Base-by-base conservation (phyloP, 1,140 invertebrate species). In the Lordiphosa collinella region DNA sequence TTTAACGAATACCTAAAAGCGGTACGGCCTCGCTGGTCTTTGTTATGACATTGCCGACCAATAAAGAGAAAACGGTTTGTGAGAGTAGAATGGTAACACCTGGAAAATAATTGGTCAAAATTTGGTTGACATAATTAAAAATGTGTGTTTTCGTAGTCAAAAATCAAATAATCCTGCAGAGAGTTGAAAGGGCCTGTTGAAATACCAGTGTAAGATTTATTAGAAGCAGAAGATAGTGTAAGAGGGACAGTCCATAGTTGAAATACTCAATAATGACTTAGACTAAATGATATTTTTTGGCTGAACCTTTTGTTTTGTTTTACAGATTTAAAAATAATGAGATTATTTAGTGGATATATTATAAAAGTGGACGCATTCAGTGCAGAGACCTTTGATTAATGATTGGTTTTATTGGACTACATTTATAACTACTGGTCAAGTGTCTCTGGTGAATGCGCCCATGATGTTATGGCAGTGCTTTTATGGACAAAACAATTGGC, bases 51-150 rank as follows among this genome's bases (percentile, higher is more conserved):
- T 97, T 93, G 90, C 95, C 96, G 91, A 99, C 94, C 93, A 99
- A 94, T 91, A 99, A 93, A 91, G 98, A 98, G 93, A 99, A 99
- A 91, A 99, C 97, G 92, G 97, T 99, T 93, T 99, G 94, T 89
- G 98, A 99, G 91, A 99, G 96, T 90, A 99, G 95, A 92, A 99
- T 99, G 91, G 97, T 99, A 90, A 99, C 96, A 94, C 96, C 97
- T 98, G 95, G 43, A 84, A 69, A 78, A 84, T 79, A 84, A 56
- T 72, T 63, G n/a, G 52, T 62, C 55, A 76, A 76, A 75, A 63
- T 38, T 70, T 55, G 43, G 57, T 61, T 40, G 13, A 29, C 40
- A 50, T 51, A 35, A 61, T 48, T 49, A 51, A 4, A 35, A 49
- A 54, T 67, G 25, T 47, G 25, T 18, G 25, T 35, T n/a, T 22